Conservation (phyloP, 1,140 invertebrate species). For the Temnothorax curvispinosus region DNA sequence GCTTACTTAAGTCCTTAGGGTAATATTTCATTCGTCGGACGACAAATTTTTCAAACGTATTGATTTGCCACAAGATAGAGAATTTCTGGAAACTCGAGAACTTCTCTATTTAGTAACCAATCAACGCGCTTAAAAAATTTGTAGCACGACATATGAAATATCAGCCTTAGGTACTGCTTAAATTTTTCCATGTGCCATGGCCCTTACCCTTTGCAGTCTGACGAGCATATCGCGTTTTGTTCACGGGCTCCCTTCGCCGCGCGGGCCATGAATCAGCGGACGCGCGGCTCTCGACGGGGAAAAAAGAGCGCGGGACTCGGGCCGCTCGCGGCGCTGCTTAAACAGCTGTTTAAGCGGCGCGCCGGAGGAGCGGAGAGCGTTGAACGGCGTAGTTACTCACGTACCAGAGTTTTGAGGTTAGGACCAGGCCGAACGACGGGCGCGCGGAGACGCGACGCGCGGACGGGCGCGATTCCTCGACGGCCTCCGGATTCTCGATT, state of each 20-base stretch:
- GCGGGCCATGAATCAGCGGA: background rate
- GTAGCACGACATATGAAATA: too few relatives aligned
- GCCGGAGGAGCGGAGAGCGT: slow-evolving; percentile 11
- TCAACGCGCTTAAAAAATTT: too few relatives aligned
- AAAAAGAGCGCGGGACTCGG: background rate
- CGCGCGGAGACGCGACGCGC: background rate
- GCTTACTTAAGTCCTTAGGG: too few relatives aligned
- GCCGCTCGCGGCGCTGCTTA: slow-evolving; percentile 15
- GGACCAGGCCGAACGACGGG: background rate
- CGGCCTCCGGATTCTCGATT: background rate
- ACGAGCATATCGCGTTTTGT: background rate
- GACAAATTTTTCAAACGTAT: too few relatives aligned
- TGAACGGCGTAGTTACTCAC: background rate
- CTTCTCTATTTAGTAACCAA: too few relatives aligned
- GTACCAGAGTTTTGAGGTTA: slow-evolving; percentile 26
- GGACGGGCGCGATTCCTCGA: too few relatives aligned
- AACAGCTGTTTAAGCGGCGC: slow-evolving; percentile 47
- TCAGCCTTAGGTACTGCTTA: too few relatives aligned
- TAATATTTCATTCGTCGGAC: too few relatives aligned
- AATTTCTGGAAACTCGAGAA: too few relatives aligned
- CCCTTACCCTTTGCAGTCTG: background rate
- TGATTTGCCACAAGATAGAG: too few relatives aligned
- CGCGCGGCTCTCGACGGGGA: too few relatives aligned
- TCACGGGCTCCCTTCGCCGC: background rate
- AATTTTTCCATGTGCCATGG: too few relatives aligned